These are phyloP conservation scores for Aphelenchoides fujianensis DNA, from an alignment of 1,140 invertebrate species.

Conservation along the genomic window DNA sequence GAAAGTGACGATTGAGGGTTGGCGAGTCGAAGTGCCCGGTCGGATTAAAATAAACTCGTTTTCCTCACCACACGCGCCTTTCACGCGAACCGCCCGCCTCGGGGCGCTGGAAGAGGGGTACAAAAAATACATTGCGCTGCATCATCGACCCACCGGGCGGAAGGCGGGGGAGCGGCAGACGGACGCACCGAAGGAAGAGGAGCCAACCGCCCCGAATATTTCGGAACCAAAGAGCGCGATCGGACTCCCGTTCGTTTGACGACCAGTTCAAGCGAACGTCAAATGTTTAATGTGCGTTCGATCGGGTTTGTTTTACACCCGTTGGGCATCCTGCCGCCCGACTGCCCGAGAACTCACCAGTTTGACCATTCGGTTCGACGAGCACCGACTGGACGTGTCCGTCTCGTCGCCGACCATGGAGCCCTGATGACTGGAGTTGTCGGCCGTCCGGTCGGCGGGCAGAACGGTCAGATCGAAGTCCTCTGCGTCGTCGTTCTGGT, in stretches of 20 bases:
- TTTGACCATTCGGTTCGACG: constrained; percentile 7
- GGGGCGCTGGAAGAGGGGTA: background rate
- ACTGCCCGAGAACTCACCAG: background rate
- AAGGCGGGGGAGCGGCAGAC: too few relatives aligned
- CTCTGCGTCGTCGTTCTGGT: constrained; percentile 58
- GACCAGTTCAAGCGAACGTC: background rate
- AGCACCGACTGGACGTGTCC: constrained; percentile 10
- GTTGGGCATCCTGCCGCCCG: background rate
- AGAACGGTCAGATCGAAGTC: constrained; percentile 37
- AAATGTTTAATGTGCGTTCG: too few relatives aligned
- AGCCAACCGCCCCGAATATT: too few relatives aligned
- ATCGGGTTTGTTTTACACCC: too few relatives aligned
- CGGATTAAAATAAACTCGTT: background rate
- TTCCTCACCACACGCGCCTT: background rate
- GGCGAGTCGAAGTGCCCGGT: background rate
- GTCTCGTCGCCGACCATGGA: constrained; percentile 9
- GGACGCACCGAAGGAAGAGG: too few relatives aligned
- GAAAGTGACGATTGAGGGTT: too few relatives aligned
- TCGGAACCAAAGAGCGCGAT: background rate
- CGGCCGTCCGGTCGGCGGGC: background rate
- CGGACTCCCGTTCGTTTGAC: background rate
- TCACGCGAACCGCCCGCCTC: constrained; percentile 1
- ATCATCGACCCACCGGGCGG: background rate
- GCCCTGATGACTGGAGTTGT: background rate
- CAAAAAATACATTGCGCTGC: background rate